Conservation (phyloP, 1,140 invertebrate genomes). For the Temnothorax curvispinosus region DNA sequence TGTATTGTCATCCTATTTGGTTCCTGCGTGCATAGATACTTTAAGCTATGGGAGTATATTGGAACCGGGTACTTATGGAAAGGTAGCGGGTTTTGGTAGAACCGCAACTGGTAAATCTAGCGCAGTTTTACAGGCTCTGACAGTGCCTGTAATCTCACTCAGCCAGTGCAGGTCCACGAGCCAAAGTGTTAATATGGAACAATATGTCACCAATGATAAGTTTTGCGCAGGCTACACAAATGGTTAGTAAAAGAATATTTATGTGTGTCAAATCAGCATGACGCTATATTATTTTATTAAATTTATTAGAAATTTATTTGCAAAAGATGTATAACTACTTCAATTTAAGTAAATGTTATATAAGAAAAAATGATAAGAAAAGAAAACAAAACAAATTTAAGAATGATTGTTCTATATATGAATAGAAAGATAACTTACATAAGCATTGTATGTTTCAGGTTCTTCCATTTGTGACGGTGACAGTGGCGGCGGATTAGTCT, state of each 20-base stretch:
- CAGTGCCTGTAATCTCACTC: constrained; percentile 77
- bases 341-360: neutral
- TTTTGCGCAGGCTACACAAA: constrained; percentile 84
- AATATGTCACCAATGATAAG: constrained; percentile 80
- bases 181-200: constrained; percentile 56
- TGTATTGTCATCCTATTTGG: constrained; percentile 73
- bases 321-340: neutral
- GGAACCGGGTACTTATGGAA: constrained; percentile 76
- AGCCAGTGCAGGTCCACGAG: constrained; percentile 73
- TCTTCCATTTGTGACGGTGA: constrained; percentile 83
- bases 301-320: neutral
- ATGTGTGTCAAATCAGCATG: neutral
- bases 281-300: neutral
- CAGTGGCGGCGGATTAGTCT: constrained; percentile 83
- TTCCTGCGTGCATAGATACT: constrained; percentile 81
- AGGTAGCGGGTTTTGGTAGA: constrained; percentile 82
- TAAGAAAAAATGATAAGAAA: neutral
- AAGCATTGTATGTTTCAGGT: constrained; percentile 73
- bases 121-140: constrained; percentile 77
- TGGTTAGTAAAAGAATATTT: constrained; percentile 71
- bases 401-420: neutral
- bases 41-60: constrained; percentile 65
- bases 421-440: neutral
- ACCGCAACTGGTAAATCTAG: constrained; percentile 75
- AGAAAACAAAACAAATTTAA: neutral